Percentiles rank a stretch among this genome's conserved stretches.
phyloP scores from a whole-genome alignment of 2,888 invertebrate genomes.

The Criorhina ranunculi region DNA sequence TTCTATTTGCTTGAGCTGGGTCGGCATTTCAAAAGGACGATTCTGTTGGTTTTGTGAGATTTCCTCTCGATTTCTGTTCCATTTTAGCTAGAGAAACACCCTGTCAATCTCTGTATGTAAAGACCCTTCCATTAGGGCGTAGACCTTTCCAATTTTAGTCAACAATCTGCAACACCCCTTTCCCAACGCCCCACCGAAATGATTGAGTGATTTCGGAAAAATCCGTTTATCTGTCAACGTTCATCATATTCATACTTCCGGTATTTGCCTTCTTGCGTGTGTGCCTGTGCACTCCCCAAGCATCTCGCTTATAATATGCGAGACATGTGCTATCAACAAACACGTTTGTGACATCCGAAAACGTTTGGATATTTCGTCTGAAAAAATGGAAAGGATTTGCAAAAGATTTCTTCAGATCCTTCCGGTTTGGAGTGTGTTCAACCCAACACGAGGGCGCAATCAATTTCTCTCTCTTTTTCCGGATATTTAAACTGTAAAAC shows the following conservation, averaged over 20 bases:
- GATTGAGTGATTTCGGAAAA: constrained; percentile 61
- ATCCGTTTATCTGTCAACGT: constrained; percentile 67
- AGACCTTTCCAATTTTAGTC: background rate
- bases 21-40: too few relatives aligned
- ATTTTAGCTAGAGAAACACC: too few relatives aligned
- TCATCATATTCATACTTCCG: constrained; percentile 67
- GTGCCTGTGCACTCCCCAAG: too few relatives aligned
- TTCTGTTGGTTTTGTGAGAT: too few relatives aligned
- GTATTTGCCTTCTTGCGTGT: constrained; percentile 5
- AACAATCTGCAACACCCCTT: background rate
- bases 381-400: constrained; percentile 52
- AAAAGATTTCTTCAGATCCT: constrained; percentile 39
- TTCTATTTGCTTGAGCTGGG: too few relatives aligned
- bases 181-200: background rate
- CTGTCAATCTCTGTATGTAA: too few relatives aligned
- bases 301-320: too few relatives aligned
- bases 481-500: constrained; percentile 30
- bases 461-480: too few relatives aligned
- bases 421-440: constrained; percentile 67
- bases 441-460: background rate
- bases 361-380: constrained; percentile 4
- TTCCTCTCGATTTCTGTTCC: too few relatives aligned
- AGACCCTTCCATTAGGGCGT: too few relatives aligned
- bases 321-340: constrained; percentile 46
- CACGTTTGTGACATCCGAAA: constrained; percentile 19